phyloP scores from a whole-genome alignment of 2,888 invertebrate species.

The Lampropteryx suffumata region DNA sequence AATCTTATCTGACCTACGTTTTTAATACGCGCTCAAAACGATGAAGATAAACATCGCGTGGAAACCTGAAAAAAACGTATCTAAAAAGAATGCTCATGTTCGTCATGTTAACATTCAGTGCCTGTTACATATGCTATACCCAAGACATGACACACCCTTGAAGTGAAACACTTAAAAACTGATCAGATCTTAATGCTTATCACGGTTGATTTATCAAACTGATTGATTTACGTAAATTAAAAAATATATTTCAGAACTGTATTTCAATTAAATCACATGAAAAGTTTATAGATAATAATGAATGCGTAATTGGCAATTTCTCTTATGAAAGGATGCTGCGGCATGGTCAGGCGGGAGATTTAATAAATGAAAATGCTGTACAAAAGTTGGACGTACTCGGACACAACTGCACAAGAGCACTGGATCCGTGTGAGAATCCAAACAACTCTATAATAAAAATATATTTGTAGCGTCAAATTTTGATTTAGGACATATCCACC shows the following conservation, averaged over 20 bases:
- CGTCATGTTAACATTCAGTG: too few species aligned
- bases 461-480: conserved; percentile 19
- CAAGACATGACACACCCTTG: too few species aligned
- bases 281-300: conserved; percentile 28
- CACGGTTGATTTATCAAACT: background rate
- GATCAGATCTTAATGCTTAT: too few species aligned
- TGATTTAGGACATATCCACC: too few species aligned
- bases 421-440: background rate
- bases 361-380: conserved; percentile 32
- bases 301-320: conserved; percentile 39
- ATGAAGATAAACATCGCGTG: too few species aligned
- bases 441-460: conserved; percentile 15
- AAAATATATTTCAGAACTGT: conserved; percentile 3
- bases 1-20: too few species aligned
- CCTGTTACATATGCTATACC: too few species aligned
- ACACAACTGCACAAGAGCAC: background rate
- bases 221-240: background rate
- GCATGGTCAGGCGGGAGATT: conserved; percentile 28
- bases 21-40: too few species aligned
- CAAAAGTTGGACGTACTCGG: conserved; percentile 8
- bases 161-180: too few species aligned
- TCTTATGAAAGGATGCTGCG: conserved; percentile 28
- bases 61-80: too few species aligned
- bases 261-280: conserved; percentile 28
- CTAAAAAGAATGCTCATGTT: too few species aligned